Percentiles rank a stretch among this genome's conserved stretches.
Conservation (phyloP, 2,888 invertebrate genomes). For the Parnassius apollo region DNA sequence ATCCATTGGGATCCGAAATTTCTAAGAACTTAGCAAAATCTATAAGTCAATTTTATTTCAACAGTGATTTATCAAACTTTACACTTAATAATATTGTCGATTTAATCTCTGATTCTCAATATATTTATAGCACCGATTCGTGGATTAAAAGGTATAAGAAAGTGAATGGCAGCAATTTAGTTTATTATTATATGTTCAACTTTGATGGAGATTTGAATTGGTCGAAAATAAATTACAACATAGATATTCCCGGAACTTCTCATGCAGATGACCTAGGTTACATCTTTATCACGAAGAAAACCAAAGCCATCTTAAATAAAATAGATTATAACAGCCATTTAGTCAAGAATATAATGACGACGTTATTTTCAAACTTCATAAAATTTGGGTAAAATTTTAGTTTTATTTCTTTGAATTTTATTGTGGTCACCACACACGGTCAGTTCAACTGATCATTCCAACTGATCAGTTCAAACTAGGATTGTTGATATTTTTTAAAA, state of each 20-base stretch:
- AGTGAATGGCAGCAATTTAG: slow-evolving; percentile 22
- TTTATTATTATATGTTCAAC: slow-evolving; percentile 35
- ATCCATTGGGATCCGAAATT: slow-evolving; percentile 32
- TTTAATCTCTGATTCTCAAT: slow-evolving; percentile 34
- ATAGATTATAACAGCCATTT: slow-evolving; percentile 29
- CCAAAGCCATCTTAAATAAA: slow-evolving; percentile 26
- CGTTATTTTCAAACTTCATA: slow-evolving; percentile 36
- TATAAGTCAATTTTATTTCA: slow-evolving; percentile 27
- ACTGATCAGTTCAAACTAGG: too few species aligned
- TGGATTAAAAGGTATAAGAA: slow-evolving; percentile 33
- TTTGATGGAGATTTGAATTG: slow-evolving; percentile 35
- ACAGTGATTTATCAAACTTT: slow-evolving; percentile 21
- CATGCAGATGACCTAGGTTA: slow-evolving; percentile 34
- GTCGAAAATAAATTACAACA: slow-evolving; percentile 25
- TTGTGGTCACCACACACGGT: too few species aligned
- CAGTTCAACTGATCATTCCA: too few species aligned
- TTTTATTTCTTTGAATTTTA: too few species aligned
- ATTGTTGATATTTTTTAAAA: too few species aligned
- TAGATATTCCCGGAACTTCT: slow-evolving; percentile 27
- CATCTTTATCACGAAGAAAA: slow-evolving; percentile 30
- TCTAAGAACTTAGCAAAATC: slow-evolving; percentile 33
- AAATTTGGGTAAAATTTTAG: slow-evolving; percentile 34
- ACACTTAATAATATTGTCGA: slow-evolving; percentile 30
- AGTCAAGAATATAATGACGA: slow-evolving; percentile 31
- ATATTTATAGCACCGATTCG: slow-evolving; percentile 28